These are phyloP conservation scores for Zosterops lateralis DNA, from an alignment of 2,113 vertebrate species.

Conservation along the genomic window DNA sequence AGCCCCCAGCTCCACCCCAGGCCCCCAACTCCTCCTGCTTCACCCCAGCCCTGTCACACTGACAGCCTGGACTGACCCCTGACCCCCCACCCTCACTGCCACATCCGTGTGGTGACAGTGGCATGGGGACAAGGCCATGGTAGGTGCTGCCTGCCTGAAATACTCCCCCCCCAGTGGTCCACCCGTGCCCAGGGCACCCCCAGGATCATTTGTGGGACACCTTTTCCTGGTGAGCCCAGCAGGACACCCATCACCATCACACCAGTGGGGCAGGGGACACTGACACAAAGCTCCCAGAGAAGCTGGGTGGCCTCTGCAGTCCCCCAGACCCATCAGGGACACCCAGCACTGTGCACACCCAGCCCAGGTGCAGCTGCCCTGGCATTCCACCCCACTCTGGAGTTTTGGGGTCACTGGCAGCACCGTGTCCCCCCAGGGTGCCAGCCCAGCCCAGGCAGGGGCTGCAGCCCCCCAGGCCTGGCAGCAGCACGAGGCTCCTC, in stretches of 20 bases:
- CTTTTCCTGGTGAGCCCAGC: accelerated
- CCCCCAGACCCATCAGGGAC: neutral
- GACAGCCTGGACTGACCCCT: neutral
- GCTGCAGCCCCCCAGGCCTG: constrained; percentile 64
- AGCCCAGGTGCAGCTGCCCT: neutral
- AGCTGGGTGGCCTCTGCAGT: accelerated
- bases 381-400: accelerated
- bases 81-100: accelerated
- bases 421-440: constrained; percentile 8
- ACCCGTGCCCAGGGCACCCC: neutral
- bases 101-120: accelerated
- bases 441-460: neutral
- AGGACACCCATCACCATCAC: neutral
- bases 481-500: constrained; percentile 21
- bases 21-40: too few relatives aligned
- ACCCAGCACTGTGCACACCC: neutral
- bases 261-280: neutral
- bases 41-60: accelerated
- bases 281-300: accelerated
- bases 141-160: neutral
- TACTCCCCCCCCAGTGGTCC: neutral
- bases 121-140: accelerated
- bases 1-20: neutral
- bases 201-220: accelerated
- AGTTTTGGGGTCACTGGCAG: neutral